Evolutionary conservation across 2,113 vertebrate genomes (phyloP).

Genomic region (Bos taurus): ARS-UCD2.0 NC_037354.1:27495501-27496000

Average conservation of each 20-base stretch:
- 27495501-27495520: not conserved
- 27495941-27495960: not conserved
- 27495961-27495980: not conserved
- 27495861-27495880: not conserved
- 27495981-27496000: not conserved
- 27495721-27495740: not conserved
- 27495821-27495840: not conserved
- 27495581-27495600: not conserved
- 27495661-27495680: not conserved
- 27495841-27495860: not conserved
- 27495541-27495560: not conserved
- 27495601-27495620: not conserved
- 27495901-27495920: not conserved
- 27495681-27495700: not conserved
- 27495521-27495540: not conserved
- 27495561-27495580: not conserved
- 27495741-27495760: not conserved
- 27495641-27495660: not conserved
- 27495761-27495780: not conserved
- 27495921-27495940: not conserved
- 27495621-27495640: not conserved
- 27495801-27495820: not conserved
- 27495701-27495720: not conserved
- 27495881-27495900: not conserved
- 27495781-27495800: no score